Conservation (phyloP, 1,140 invertebrate species). For the Diuraphis noxia region DNA sequence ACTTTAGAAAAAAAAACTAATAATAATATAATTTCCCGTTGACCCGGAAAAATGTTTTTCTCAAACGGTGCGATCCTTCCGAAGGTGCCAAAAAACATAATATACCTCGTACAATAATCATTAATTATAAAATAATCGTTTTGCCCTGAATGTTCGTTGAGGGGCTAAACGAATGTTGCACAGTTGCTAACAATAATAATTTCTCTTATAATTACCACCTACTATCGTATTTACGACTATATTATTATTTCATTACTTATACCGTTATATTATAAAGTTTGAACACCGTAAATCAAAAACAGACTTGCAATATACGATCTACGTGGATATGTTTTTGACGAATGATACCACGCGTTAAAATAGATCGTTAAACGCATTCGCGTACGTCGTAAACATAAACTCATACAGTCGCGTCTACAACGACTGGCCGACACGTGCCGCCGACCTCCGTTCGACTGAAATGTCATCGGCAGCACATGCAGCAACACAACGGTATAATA, state of each 20-base stretch:
- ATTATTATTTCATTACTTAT: slow-evolving; percentile 20
- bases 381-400: slow-evolving; percentile 30
- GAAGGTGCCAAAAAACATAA: background rate
- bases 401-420: background rate
- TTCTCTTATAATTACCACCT: background rate
- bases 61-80: background rate
- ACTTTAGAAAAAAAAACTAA: background rate
- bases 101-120: slow-evolving; percentile 3
- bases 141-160: background rate
- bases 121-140: slow-evolving; percentile 18
- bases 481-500: background rate
- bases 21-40: background rate
- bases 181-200: background rate
- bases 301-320: background rate
- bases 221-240: background rate
- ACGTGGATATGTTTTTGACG: slow-evolving; percentile 41
- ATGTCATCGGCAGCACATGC: slow-evolving; percentile 34
- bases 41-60: slow-evolving; percentile 26
- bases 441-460: slow-evolving; percentile 7
- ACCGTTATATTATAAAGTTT: background rate
- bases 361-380: slow-evolving; percentile 35
- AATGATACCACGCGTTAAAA: slow-evolving; percentile 30
- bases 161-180: background rate
- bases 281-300: slow-evolving; percentile 27
- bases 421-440: slow-evolving; percentile 29